Conservation (phyloP, 1,140 invertebrate species). For the Rhynchophorus ferrugineus region DNA sequence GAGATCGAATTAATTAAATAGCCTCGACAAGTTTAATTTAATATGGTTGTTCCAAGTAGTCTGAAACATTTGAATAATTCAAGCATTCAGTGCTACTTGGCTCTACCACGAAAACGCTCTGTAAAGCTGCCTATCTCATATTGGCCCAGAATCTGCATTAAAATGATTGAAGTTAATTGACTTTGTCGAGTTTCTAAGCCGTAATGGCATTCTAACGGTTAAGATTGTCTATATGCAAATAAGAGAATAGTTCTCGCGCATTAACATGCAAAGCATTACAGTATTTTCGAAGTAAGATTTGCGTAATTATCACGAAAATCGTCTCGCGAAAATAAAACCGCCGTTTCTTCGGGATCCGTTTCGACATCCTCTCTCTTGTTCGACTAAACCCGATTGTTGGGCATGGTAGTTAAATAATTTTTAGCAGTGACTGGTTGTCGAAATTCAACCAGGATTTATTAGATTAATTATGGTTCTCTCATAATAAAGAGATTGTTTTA, state of each 20-base stretch:
- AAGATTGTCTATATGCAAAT: conserved; percentile 24
- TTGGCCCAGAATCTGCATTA: conserved; percentile 16
- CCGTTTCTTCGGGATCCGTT: neutral
- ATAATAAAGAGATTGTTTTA: too few species aligned
- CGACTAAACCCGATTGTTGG: too few species aligned
- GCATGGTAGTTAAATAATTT: too few species aligned
- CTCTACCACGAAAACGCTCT: conserved; percentile 4
- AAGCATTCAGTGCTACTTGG: neutral
- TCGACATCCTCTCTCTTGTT: too few species aligned
- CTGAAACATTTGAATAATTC: neutral
- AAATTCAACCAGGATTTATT: too few species aligned
- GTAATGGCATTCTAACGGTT: conserved; percentile 3
- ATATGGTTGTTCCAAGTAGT: too few species aligned
- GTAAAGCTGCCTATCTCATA: conserved; percentile 16
- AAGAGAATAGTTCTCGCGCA: conserved; percentile 13
- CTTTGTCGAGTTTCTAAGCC: conserved; percentile 17
- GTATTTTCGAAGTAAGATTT: conserved; percentile 18
- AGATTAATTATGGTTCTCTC: too few species aligned
- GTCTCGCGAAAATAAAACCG: neutral
- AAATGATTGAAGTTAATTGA: conserved; percentile 21
- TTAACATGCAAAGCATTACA: conserved; percentile 20
- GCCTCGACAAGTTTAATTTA: too few species aligned
- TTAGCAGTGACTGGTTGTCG: too few species aligned
- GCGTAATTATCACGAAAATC: conserved; percentile 17
- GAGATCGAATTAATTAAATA: too few species aligned